phyloP scores from a whole-genome alignment of 2,113 vertebrate genomes.

The Cyanoliseus patagonus region DNA sequence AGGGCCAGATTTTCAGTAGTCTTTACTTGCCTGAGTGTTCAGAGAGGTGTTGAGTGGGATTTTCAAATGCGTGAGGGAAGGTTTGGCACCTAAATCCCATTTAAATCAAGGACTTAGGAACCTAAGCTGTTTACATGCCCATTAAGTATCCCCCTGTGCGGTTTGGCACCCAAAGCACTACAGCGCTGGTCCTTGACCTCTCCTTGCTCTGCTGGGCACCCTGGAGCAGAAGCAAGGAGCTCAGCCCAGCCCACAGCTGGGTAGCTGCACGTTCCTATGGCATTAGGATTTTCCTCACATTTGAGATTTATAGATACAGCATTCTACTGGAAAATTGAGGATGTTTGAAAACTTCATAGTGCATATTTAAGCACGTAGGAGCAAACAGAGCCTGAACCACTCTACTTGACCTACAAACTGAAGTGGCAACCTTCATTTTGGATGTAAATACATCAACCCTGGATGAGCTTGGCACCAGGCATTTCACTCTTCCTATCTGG shows the following conservation, averaged over 20 bases:
- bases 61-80: background rate
- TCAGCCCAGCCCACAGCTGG: background rate
- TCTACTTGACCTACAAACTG: background rate
- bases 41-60: background rate
- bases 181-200: fast-evolving
- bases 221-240: background rate
- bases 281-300: background rate
- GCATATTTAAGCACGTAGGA: fast-evolving
- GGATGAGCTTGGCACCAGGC: background rate
- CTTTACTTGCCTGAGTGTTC: background rate
- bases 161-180: background rate
- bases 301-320: background rate
- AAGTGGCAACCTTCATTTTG: background rate
- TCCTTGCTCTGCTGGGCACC: background rate
- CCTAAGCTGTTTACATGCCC: background rate
- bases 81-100: background rate
- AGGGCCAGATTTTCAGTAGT: background rate
- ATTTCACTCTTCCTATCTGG: background rate
- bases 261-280: fast-evolving
- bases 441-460: background rate
- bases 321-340: background rate
- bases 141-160: background rate
- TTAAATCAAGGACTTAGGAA: background rate
- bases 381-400: background rate
- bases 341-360: background rate